These are phyloP conservation scores for Lithophane ornitopus DNA, from an alignment of 2,888 invertebrate genomes.

Conservation along the genomic window DNA sequence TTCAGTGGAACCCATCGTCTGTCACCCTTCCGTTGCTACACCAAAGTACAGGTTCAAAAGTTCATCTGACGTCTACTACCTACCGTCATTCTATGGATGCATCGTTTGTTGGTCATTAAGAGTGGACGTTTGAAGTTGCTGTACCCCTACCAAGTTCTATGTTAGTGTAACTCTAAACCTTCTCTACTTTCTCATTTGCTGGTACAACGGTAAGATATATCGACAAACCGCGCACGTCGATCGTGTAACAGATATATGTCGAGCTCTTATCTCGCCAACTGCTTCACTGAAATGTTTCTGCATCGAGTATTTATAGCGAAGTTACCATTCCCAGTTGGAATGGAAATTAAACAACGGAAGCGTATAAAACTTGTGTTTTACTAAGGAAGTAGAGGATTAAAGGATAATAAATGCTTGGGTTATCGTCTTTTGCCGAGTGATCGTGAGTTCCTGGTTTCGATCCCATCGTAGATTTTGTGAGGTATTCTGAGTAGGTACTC, in stretches of 20 bases:
- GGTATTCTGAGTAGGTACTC: not conserved
- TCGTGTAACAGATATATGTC: conserved; percentile 59
- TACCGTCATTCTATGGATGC: not conserved
- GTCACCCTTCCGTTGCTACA: not conserved
- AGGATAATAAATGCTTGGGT: conserved; percentile 9
- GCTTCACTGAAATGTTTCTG: conserved; percentile 37
- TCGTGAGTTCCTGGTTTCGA: not conserved
- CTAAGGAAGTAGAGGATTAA: conserved; percentile 13
- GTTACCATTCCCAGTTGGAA: conserved; percentile 5
- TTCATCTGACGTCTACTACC: not conserved
- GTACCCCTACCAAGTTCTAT: not conserved
- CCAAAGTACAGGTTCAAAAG: not conserved
- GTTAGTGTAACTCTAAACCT: conserved; percentile 10
- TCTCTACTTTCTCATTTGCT: conserved; percentile 14
- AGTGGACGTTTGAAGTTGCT: not conserved
- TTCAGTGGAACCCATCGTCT: not conserved
- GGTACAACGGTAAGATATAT: conserved; percentile 20
- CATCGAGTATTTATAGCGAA: conserved; percentile 39
- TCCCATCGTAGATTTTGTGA: not conserved
- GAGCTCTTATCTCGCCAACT: conserved; percentile 42
- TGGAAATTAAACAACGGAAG: conserved; percentile 38
- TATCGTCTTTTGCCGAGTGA: not conserved
- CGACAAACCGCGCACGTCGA: conserved; percentile 36
- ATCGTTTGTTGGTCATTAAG: not conserved
- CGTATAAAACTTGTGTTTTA: conserved; percentile 20